phyloP scores from a whole-genome alignment of 2,888 invertebrate genomes.

The Tinea pellionella region DNA sequence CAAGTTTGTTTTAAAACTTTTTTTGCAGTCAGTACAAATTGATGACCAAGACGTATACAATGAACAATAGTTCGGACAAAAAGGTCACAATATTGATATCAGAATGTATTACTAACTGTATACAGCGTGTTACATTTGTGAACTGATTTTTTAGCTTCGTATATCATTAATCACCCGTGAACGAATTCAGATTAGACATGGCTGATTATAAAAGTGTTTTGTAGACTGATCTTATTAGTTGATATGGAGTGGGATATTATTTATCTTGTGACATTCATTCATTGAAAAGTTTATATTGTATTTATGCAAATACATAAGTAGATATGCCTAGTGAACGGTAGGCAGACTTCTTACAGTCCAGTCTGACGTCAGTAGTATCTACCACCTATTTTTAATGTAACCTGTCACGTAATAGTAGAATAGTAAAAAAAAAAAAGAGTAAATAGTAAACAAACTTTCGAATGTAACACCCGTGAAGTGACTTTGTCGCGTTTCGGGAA shows the following conservation, averaged over 20 bases:
- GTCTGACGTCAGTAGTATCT: no score
- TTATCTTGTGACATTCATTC: neutral
- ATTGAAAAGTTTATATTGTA: neutral
- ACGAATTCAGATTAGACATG: conserved; percentile 11
- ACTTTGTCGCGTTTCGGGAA: no score
- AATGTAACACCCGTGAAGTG: no score
- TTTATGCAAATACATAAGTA: conserved; percentile 5
- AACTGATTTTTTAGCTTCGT: conserved; percentile 9
- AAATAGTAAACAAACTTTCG: no score
- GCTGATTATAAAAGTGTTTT: conserved; percentile 9
- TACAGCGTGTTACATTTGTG: conserved; percentile 30
- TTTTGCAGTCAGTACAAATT: conserved; percentile 33
- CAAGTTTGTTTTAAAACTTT: neutral
- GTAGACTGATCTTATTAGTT: conserved; percentile 12
- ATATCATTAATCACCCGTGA: conserved; percentile 14
- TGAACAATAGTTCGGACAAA: conserved; percentile 59
- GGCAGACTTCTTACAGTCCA: no score
- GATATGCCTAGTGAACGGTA: neutral
- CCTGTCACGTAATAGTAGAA: no score
- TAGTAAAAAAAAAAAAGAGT: no score
- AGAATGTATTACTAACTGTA: conserved; percentile 29
- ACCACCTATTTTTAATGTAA: no score
- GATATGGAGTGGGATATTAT: neutral
- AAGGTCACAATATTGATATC: conserved; percentile 64
- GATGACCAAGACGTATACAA: conserved; percentile 59